phyloP scores from a whole-genome alignment of 2,797 vertebrate species.

The Scolopax rusticola region DNA sequence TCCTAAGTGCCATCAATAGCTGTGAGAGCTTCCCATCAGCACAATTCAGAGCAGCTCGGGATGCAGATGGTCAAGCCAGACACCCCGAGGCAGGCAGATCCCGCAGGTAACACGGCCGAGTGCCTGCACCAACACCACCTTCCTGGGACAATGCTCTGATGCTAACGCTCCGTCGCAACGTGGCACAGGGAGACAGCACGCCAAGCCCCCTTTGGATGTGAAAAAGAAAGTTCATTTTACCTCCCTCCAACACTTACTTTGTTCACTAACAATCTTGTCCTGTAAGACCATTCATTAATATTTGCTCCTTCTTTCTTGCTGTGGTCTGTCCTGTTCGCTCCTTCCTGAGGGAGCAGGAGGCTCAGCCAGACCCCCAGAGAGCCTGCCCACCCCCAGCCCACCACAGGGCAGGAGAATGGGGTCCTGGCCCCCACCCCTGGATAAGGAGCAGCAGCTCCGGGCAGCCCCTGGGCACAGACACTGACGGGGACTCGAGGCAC shows the following conservation, averaged over 20 bases:
- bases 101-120: fast-evolving
- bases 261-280: neutral
- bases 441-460: fast-evolving
- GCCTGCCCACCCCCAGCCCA: fast-evolving
- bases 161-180: neutral
- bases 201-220: neutral
- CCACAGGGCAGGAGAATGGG: fast-evolving
- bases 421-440: fast-evolving
- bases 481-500: fast-evolving
- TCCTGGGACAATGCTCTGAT: fast-evolving
- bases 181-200: neutral
- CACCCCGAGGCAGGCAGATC: neutral
- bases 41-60: fast-evolving
- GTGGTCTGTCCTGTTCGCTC: fast-evolving
- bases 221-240: neutral
- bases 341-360: neutral
- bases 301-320: neutral
- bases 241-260: neutral
- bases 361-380: fast-evolving
- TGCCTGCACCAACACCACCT: neutral
- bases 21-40: neutral
- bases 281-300: fast-evolving
- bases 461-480: fast-evolving
- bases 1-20: neutral
- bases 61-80: neutral